A percentile compares a stretch with the other conserved stretches of the same genome.
Evolutionary conservation across 2,888 invertebrate genomes (phyloP).

Genomic region (Drosophila anomelani): DNA sequence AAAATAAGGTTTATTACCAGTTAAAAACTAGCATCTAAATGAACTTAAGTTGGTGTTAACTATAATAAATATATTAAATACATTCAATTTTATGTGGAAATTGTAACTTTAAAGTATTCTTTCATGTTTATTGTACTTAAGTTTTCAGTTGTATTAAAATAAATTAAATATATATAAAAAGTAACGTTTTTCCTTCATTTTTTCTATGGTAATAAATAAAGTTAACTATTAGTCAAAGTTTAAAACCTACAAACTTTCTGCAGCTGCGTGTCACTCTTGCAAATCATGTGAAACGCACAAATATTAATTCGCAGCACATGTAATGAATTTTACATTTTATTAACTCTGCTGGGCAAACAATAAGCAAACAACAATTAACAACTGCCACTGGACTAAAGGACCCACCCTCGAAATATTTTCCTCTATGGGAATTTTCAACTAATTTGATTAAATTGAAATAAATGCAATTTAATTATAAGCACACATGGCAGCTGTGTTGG

Average conservation of each 20-base stretch:
- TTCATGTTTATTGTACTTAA: too few species aligned
- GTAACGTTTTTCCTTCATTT: neutral
- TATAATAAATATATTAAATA: neutral
- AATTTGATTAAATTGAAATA: slow-evolving; percentile 16
- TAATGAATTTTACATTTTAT: slow-evolving; percentile 12
- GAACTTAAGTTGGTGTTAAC: neutral
- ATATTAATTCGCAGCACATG: slow-evolving; percentile 1
- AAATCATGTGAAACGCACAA: neutral
- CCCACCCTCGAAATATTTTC: neutral
- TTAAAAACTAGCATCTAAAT: neutral
- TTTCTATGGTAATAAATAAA: neutral
- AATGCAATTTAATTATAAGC: slow-evolving; percentile 16
- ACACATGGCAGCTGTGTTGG: neutral
- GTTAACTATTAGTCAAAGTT: neutral
- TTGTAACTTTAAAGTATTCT: too few species aligned
- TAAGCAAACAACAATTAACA: slow-evolving; percentile 7
- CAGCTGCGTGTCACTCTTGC: neutral
- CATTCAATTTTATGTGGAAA: too few species aligned
- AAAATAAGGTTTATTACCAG: too few species aligned
- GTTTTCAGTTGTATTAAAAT: too few species aligned
- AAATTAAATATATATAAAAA: too few species aligned
- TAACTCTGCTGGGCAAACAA: slow-evolving; percentile 9
- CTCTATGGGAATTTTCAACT: neutral
- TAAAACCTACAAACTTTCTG: neutral
- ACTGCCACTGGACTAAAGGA: neutral